Base-by-base conservation (phyloP, 2,888 invertebrate species). In the Pycnomerus fuliginosus region DNA sequence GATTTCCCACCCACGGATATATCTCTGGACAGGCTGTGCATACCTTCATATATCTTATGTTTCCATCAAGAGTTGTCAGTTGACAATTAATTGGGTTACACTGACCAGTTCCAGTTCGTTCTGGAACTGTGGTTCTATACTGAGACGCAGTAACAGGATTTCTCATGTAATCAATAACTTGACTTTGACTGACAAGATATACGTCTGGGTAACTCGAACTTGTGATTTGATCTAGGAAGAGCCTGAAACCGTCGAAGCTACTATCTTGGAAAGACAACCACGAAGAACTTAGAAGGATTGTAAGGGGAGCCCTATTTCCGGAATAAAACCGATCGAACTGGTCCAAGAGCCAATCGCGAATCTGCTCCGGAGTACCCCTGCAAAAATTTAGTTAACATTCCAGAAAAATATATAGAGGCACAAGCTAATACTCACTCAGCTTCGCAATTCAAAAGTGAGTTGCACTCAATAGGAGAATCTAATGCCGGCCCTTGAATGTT, bases 1-100 rank as follows among this genome's bases (percentile, higher is more conserved):
- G 74, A 63, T 76, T 74, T 2, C 61, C 63, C 3, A 75, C 32
- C 74, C 75, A 75, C 16, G 76, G 76, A 52, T 72, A 76, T 1
- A 53, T 54, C 2, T 53, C 30, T 1, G 76, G 76, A 48, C 76
- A 76, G 1, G 48, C n/a, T 3, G 53, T 57, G 49, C 76, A 76
- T 3, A 67, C 58, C 7, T 48, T 58, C 70, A 76, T 73, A 52
- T 70, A 70, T 43, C 70, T 63, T 3, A 49, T 56, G 29, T 63
- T 56, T 2, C 56, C 54, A 5, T 48, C 46, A 7, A 23, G 37
- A 1, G 53, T 62, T 12, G 37, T 23, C 28, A 70, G 50, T 16
- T 29, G 33, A 47, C 73, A 73, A 5, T 41, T 55, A 3, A 49
- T 27, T 10, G 60, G 40, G 0, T 16, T 39, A 35, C 68, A 68